These are phyloP conservation scores for Spicauda simplicius DNA, from an alignment of 2,888 invertebrate species.

Conservation along the genomic window DNA sequence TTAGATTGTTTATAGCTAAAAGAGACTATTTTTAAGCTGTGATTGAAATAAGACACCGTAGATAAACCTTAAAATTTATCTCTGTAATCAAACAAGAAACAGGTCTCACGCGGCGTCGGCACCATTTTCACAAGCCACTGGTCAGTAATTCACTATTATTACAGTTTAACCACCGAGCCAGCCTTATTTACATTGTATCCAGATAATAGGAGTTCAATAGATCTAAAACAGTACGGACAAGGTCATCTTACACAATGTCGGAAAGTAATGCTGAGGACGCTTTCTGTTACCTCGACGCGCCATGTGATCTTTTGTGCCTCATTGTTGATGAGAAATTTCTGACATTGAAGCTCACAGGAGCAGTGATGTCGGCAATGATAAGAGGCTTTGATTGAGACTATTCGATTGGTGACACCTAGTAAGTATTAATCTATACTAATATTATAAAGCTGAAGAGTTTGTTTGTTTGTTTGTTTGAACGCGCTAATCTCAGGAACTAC, in stretches of 20 bases:
- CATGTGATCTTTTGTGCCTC: slow-evolving; percentile 14
- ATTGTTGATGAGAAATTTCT: slow-evolving; percentile 5
- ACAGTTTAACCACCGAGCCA: not conserved
- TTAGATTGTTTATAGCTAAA: no score
- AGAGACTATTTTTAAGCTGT: no score
- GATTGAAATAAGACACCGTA: no score
- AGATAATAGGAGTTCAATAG: slow-evolving; percentile 26
- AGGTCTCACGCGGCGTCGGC: slow-evolving; percentile 1
- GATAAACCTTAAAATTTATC: not conserved
- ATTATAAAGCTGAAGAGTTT: no score
- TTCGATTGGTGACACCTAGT: no score
- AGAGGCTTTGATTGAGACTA: not conserved
- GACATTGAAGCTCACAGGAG: not conserved
- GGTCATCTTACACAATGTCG: slow-evolving; percentile 25
- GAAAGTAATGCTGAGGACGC: slow-evolving; percentile 24
- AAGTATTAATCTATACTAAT: no score
- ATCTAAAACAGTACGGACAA: slow-evolving; percentile 19
- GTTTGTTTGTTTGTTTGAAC: no score
- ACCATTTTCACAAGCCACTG: slow-evolving; percentile 6
- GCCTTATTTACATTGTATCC: slow-evolving; percentile 13
- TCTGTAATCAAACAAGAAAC: not conserved
- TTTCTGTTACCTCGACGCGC: slow-evolving; percentile 21
- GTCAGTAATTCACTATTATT: slow-evolving; percentile 16
- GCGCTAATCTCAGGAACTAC: no score
- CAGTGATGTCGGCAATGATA: not conserved